These are phyloP conservation scores for Hesperophylax magnus DNA, from an alignment of 1,140 invertebrate species.

Conservation along the genomic window DNA sequence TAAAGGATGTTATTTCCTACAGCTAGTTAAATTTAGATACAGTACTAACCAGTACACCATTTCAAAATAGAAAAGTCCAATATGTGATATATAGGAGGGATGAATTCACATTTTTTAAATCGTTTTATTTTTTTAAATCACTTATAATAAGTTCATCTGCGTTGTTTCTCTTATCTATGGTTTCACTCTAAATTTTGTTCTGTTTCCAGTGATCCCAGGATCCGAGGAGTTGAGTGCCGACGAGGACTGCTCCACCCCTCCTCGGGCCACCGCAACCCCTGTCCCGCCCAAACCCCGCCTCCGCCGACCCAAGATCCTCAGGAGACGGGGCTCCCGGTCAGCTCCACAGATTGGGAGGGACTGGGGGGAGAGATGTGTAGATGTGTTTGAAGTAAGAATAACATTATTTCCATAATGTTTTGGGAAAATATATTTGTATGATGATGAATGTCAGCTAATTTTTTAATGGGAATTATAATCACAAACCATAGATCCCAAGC, in stretches of 20 bases:
- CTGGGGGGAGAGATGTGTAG: slow-evolving; percentile 94
- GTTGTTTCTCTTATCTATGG: no score
- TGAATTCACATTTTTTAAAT: no score
- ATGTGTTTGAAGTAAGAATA: slow-evolving; percentile 82
- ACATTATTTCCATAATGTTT: background rate
- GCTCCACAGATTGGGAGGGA: slow-evolving; percentile 75
- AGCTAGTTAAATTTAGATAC: no score
- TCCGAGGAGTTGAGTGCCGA: slow-evolving; percentile 85
- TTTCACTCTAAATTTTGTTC: no score
- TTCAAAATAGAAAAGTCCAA: slow-evolving; percentile 2
- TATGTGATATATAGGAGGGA: no score
- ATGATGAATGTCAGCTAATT: no score
- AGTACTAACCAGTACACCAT: background rate
- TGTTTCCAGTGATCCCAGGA: slow-evolving; percentile 76
- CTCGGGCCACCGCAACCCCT: slow-evolving; percentile 59
- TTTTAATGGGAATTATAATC: no score
- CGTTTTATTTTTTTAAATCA: no score
- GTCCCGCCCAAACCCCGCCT: slow-evolving; percentile 58
- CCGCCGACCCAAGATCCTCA: slow-evolving; percentile 83
- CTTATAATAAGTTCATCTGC: no score
- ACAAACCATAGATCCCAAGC: no score
- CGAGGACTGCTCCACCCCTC: slow-evolving; percentile 79
- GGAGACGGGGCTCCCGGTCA: slow-evolving; percentile 77
- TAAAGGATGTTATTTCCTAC: no score
- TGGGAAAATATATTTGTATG: no score